Conservation (phyloP, 2,888 invertebrate species). For the Acronicta alni region DNA sequence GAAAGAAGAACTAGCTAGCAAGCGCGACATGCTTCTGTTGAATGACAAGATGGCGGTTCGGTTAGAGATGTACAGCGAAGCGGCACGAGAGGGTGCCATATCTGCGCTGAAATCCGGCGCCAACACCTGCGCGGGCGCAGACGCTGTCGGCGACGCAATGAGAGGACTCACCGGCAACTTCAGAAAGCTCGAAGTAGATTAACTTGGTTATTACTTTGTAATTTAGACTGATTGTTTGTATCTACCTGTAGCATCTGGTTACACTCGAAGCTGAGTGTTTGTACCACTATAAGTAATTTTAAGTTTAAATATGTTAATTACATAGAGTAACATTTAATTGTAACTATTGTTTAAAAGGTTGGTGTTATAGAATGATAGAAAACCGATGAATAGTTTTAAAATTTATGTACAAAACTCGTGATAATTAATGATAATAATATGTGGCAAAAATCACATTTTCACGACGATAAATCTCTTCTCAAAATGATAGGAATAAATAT, state of each 20-base stretch:
- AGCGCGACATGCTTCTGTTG: slow-evolving; percentile 89
- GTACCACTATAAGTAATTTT: slow-evolving; percentile 22
- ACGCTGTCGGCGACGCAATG: slow-evolving; percentile 91
- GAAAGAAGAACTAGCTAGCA: slow-evolving; percentile 91
- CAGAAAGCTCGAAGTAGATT: slow-evolving; percentile 94
- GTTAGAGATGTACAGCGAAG: slow-evolving; percentile 91
- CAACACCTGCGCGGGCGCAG: slow-evolving; percentile 89
- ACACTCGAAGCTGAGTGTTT: no score
- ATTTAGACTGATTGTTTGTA: slow-evolving; percentile 49
- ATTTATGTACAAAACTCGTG: slow-evolving; percentile 27
- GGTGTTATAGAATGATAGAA: not conserved
- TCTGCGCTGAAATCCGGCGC: slow-evolving; percentile 91
- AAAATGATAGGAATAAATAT: slow-evolving; percentile 15
- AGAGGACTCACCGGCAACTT: slow-evolving; percentile 93
- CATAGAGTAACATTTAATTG: not conserved
- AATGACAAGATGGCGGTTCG: slow-evolving; percentile 93
- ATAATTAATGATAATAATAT: slow-evolving; percentile 6
- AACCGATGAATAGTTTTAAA: slow-evolving; percentile 9
- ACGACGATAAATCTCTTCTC: no score
- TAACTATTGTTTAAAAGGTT: slow-evolving; percentile 2
- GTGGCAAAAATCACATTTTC: slow-evolving; percentile 3
- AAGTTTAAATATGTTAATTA: slow-evolving; percentile 25
- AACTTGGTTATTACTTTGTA: slow-evolving; percentile 35
- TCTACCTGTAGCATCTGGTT: no score
- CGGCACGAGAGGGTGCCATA: slow-evolving; percentile 93